A percentile compares a stretch with the other conserved stretches of the same genome.
These are phyloP conservation scores for Euzetes globulus DNA, from an alignment of 2,888 invertebrate species.

Conservation along the genomic window DNA sequence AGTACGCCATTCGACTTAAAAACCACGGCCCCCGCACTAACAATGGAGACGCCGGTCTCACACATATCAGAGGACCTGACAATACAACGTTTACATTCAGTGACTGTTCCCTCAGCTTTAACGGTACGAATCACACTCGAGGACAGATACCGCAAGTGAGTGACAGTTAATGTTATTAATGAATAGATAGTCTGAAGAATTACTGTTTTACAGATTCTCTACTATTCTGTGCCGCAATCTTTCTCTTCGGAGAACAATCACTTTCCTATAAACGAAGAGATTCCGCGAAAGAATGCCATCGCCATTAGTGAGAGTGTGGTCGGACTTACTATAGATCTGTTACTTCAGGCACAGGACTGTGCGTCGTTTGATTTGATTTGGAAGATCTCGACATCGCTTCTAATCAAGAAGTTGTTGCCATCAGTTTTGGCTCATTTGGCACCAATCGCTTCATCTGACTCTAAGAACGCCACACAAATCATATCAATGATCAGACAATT, in stretches of 20 bases:
- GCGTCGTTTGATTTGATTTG: conserved; percentile 15
- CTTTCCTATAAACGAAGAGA: neutral
- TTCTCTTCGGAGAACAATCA: neutral
- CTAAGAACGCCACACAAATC: conserved; percentile 64
- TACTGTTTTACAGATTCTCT: conserved; percentile 16
- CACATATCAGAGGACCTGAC: conserved; percentile 76
- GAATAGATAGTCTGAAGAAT: neutral
- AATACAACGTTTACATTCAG: conserved; percentile 83
- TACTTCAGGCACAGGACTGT: conserved; percentile 10
- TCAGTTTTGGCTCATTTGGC: conserved; percentile 75
- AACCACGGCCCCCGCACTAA: conserved; percentile 86
- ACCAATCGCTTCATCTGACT: conserved; percentile 70
- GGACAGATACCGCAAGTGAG: conserved; percentile 78
- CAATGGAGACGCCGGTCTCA: conserved; percentile 86
- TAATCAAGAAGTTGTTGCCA: conserved; percentile 70
- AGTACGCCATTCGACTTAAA: conserved; percentile 78
- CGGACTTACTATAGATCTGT: conserved; percentile 12
- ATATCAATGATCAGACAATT: conserved; percentile 76
- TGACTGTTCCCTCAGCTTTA: conserved; percentile 84
- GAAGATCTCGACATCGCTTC: conserved; percentile 50
- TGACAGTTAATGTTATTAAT: neutral
- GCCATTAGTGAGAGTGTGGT: conserved; percentile 24
- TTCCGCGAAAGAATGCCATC: conserved; percentile 18
- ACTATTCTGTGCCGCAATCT: conserved; percentile 25
- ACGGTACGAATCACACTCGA: conserved; percentile 88